Evolutionary conservation across 1,140 invertebrate genomes (phyloP), one percentile per base, ranked within the genome.

Genomic region (Leptoteleia sp.): DNA sequence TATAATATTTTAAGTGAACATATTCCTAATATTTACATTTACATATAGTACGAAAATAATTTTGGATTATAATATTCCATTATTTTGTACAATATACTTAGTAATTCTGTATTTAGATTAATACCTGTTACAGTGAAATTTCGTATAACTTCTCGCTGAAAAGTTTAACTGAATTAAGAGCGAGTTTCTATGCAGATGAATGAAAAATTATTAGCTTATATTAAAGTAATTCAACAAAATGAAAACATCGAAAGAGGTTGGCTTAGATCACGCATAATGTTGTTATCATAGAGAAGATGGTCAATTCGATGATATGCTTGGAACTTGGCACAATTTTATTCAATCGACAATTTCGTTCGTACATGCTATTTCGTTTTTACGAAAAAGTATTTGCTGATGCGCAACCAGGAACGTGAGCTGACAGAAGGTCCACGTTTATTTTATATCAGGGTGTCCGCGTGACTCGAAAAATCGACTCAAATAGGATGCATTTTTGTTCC

Each of bases 261-360:
- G 68, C 48, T 57, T 67, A 68, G 80, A 82, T 80, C 80, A 80
- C 77, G 68, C 75, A 80, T 78, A 71, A 75, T 62, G 62, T 54
- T 59, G 33, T 42, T 19, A 55, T 25, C 19, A 4, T 8, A 7
- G 11, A 19, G 31, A 61, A 62, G 16, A 64, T 17, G 50, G 37
- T 38, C 29, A 27, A 22, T 57, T 64, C 13, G 29, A 27, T 27
- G 42, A 16, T 2, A 31, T 43, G 47, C 42, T 64, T 68, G 48
- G 61, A 42, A 57, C 52, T 55, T 72, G 1, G 52, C 59, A 40
- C 62, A 67, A 68, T 62, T 78, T 55, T 37, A 33, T 68, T 73
- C 68, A 70, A 79, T 68, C 57, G 76, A 62, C 68, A 68, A 73
- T 79, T 62, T 71, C 48, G 29, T 16, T 68, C 64, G 62, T 48